Evolutionary conservation across 2,797 vertebrate species (phyloP), one percentile per base, ranked within the genome.

Genomic region (Sebastolobus altivelis): DNA sequence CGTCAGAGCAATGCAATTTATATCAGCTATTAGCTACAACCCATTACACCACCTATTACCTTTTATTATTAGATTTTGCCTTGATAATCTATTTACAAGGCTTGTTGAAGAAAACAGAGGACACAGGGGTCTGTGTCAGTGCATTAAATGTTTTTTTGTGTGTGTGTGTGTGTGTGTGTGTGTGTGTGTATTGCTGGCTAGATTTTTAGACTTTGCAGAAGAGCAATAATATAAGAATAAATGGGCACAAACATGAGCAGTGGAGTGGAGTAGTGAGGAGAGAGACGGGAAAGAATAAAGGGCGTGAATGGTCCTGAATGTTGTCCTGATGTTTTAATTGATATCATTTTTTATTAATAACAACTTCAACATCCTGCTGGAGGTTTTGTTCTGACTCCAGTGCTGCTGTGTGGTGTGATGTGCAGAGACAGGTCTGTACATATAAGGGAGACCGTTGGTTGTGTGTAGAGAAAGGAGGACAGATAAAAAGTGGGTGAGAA

Each of bases 401-500:
- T 8, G 37, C 52, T 46, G 25, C 43, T 10, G 49, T 52, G 49
- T n/a, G 1, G 20, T n/a, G 49, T 29, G 25, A 37, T 55, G 5
- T 55, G 13, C 38, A 67, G 16, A 75, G 55, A 78, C 22, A 16
- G 38, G 65, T 25, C 31, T 71, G 62, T 61, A 37, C 4, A 40
- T 69, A 75, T 54, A 52, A 74, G 43, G 33, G 13, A 69, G 68
- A 18, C 8, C 0, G 27, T 13, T 49, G 43, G 43, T 20, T 65
- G 54, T 54, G 3, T 60, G 35, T 18, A 14, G 20, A 79, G 73
- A 8, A 52, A 87, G 71, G 83, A 84, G 72, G 72, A 75, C 61
- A 52, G 79, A 81, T 69, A 72, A 65, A 58, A 56, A 77, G 76
- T 77, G 73, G 38, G 72, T 83, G 81, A 82, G 79, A 58, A 54